Base-by-base conservation (phyloP, 2,797 vertebrate genomes). In the Otus scops region DNA sequence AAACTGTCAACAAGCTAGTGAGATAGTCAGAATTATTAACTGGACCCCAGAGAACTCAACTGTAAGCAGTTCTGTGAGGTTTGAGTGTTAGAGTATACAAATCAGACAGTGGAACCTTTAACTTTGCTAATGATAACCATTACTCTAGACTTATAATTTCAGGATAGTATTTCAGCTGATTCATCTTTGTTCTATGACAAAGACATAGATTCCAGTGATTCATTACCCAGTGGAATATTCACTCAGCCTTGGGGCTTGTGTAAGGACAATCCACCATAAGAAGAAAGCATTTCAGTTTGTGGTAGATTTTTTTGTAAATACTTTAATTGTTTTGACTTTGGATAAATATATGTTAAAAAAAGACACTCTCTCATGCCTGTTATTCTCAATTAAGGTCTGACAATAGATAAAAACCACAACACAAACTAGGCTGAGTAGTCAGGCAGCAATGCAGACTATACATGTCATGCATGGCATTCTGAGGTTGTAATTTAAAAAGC, bases 161-260 rank as follows among this genome's bases (percentile, higher is more conserved):
- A 34, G 41, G 36, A 81, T 60, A 61, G 84, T 83, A 63, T 90
- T 97, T 97, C 76, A 92, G 69, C 50, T 91, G 82, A 88, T 96
- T 95, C 76, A 79, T 96, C 95, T 93, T 93, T 95, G 83, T 94
- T 96, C 81, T 85, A 53, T 87, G 88, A 95, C 89, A 94, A 88
- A 94, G 78, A 54, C 73, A 75, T 18, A 82, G 57, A 93, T 86
- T 65, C 75, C 21, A 45, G 56, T 95, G 87, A 96, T 95, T 88
- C 89, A 92, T 95, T 92, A 69, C 53, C 61, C 93, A 95, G 59
- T 2, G 3, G 53, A 92, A 77, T 88, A 86, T 92, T 89, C 10
- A 2, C 45, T 94, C 60, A 84, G 36, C 54, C 81, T 50, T 28
- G 69, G 56, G 88, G 57, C 30, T 84, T 92, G 21, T 47, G 13